Base-by-base conservation (phyloP, 2,113 vertebrate species). In the Platanista minor region DNA sequence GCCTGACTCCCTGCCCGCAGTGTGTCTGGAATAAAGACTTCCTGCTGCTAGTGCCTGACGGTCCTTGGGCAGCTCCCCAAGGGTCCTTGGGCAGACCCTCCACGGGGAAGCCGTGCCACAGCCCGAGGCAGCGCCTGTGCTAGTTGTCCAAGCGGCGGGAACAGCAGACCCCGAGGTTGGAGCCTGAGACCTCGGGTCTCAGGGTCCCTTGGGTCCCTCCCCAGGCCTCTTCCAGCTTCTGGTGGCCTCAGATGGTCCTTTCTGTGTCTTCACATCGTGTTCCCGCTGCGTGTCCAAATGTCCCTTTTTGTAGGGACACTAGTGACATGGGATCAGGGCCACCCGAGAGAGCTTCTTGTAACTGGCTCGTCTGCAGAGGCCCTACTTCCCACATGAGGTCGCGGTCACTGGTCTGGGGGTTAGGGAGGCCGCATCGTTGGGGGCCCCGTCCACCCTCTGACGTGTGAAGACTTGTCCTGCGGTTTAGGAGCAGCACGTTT, bases 391-490 rank as follows among this genome's bases (percentile, higher is more conserved):
- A 2, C 21, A 10, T 5, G 6, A 7, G 71, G 62, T 11, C 17
- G 25, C 13, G 2, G 2, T 8, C 29, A 9, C 0, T 3, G 36
- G n/a, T 29, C 33, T 10, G 15, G 36, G 31, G 29, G 54, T 62
- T 39, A 12, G 21, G 18, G 54, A 20, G 36, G 23, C 20, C 27
- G 5, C 13, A 13, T 33, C 13, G 3, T 18, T 23, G 25, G 49
- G 52, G 23, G 2, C 33, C 10, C 8, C 17, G 0, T 39, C 43
- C 43, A 3, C 1, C 43, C 21, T 54, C 0, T 13, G 12, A 14
- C 0, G 6, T 4, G 0, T 10, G 4, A 6, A 25, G 46, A 14
- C 21, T 14, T 31, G 23, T 57, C 36, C 6, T 54, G 3, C 4
- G 18, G 4, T n/a, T 49, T 12, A 41, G 62, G 59, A 84, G n/a